Evolutionary conservation across 2,888 invertebrate genomes (phyloP), one percentile per base, ranked within the genome.

Genomic region (Tuta absoluta): DNA sequence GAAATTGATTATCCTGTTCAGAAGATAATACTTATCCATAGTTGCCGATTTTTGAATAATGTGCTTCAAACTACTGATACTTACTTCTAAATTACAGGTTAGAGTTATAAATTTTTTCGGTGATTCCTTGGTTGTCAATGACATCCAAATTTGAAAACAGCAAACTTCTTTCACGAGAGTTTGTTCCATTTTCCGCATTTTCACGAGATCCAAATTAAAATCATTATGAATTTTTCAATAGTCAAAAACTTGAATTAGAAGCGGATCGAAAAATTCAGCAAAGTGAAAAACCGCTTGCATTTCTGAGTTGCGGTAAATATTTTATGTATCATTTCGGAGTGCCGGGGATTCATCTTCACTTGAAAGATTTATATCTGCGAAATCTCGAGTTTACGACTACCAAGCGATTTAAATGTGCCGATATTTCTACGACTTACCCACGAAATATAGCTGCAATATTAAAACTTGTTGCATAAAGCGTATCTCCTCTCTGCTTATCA

Each of bases 301-400:
- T 85, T 85, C 80, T 81, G 80, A 85, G 82, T 24, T 72, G 78
- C 70, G 66, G 82, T 89, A 86, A 91, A 91, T 90, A 89, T 87
- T 89, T 89, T 81, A 91, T 84, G 82, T 87, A 89, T 86, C 87
- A 89, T 87, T 86, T 88, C 85, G 84, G 79, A 86, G 86, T 83
- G 80, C 79, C 75, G 79, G 74, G 76, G 84, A 89, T 90, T 87
- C 87, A 87, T 87, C 84, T 86, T 78, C 80, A 81, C 83, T 85
- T 80, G 85, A 87, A 87, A 87, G 89, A 90, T 91, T 89, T 90
- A 89, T 88, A 82, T 83, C 85, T 81, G 77, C 73, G 75, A 85
- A 87, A 88, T 88, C 81, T 87, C 75, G 80, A 84, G 85, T 84
- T 84, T 85, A 85, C 84, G 74, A 78, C 73, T 69, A 72, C 71